phyloP scores from a whole-genome alignment of 2,113 vertebrate species.

The Hassar affinis region DNA sequence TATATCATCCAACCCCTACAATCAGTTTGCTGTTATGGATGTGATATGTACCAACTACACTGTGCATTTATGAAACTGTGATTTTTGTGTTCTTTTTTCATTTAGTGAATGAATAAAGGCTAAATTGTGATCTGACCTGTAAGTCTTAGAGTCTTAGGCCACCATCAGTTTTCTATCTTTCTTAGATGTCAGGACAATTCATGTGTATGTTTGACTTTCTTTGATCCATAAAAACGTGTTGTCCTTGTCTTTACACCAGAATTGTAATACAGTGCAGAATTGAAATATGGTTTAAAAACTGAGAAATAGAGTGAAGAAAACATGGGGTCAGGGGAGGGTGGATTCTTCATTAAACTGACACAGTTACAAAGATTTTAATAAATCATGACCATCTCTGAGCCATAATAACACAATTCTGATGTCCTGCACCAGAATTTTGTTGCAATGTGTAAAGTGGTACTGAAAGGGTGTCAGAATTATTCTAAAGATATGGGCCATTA shows the following conservation, averaged over 20 bases:
- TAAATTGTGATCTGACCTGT: background rate
- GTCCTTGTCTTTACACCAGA: background rate
- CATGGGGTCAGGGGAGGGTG: too few relatives aligned
- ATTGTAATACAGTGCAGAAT: background rate
- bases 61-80: background rate
- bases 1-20: background rate
- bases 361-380: background rate
- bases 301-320: background rate
- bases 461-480: background rate
- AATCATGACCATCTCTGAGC: background rate
- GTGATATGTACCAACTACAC: background rate
- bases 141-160: background rate
- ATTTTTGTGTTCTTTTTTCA: background rate
- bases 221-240: background rate
- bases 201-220: background rate
- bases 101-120: background rate
- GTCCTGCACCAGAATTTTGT: background rate
- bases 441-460: background rate
- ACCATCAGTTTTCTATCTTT: too few relatives aligned
- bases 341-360: background rate
- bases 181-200: background rate
- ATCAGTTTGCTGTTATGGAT: background rate
- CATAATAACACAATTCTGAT: background rate
- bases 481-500: constrained; percentile 6
- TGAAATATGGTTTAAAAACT: background rate